A percentile compares a stretch with the other conserved stretches of the same genome.
These are phyloP conservation scores for Drosophila colorata DNA, from an alignment of 2,888 invertebrate genomes.

Conservation along the genomic window DNA sequence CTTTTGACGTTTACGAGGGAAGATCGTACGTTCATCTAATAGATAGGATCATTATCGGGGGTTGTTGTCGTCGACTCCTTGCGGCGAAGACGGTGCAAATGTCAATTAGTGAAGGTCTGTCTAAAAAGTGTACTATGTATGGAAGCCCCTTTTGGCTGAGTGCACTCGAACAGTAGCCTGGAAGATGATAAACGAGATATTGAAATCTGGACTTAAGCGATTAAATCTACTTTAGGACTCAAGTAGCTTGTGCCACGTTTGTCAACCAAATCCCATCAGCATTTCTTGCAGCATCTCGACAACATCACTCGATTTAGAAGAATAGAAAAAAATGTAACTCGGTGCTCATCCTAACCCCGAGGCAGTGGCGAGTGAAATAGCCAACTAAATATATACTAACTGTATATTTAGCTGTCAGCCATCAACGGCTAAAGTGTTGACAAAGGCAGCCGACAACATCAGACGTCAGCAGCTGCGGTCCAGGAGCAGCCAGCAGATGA, in stretches of 20 bases:
- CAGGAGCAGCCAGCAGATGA: slow-evolving; percentile 36
- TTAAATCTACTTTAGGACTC: background rate
- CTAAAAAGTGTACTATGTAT: background rate
- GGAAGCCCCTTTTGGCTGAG: slow-evolving; percentile 1
- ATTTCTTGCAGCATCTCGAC: slow-evolving; percentile 14
- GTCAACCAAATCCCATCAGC: too few relatives aligned
- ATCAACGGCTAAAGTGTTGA: slow-evolving; percentile 77
- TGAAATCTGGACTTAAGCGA: background rate
- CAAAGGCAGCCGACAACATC: slow-evolving; percentile 80
- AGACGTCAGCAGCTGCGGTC: slow-evolving; percentile 78
- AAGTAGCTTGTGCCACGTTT: slow-evolving; percentile 42
- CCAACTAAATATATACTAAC: slow-evolving; percentile 42
- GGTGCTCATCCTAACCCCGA: slow-evolving; percentile 3
- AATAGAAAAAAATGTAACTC: slow-evolving; percentile 1
- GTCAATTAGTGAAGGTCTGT: slow-evolving; percentile 41
- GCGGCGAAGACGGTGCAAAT: slow-evolving; percentile 8
- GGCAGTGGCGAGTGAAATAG: slow-evolving; percentile 37
- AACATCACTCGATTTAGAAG: slow-evolving; percentile 1
- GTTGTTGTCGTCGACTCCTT: slow-evolving; percentile 13
- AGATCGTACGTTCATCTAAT: slow-evolving; percentile 31
- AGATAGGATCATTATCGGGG: slow-evolving; percentile 21
- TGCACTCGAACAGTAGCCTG: slow-evolving; percentile 21
- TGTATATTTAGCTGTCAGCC: slow-evolving; percentile 65
- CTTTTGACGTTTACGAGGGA: slow-evolving; percentile 5
- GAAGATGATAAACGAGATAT: slow-evolving; percentile 33